phyloP scores from a whole-genome alignment of 2,888 invertebrate species.

The Drosophila kokeensis region DNA sequence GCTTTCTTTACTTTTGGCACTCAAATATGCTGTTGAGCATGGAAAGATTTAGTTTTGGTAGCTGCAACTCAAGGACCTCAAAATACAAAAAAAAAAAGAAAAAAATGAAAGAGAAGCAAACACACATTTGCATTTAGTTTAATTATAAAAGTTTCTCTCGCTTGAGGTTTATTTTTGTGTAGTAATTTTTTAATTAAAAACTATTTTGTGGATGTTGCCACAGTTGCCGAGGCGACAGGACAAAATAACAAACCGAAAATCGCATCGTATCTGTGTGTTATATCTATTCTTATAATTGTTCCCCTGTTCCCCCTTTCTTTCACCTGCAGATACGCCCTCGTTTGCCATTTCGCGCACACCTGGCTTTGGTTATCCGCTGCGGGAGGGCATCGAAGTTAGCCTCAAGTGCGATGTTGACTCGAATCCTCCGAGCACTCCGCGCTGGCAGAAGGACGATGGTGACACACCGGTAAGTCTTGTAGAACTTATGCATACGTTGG shows the following conservation, averaged over 20 bases:
- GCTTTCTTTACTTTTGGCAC: constrained; percentile 5
- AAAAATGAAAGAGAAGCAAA: constrained; percentile 9
- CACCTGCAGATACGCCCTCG: constrained; percentile 92
- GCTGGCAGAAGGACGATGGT: constrained; percentile 91
- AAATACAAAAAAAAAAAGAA: constrained; percentile 26
- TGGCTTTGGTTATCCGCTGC: constrained; percentile 95
- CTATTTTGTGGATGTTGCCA: constrained; percentile 72
- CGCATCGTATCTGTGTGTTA: constrained; percentile 42
- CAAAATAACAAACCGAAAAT: constrained; percentile 61
- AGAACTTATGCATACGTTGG: constrained; percentile 57
- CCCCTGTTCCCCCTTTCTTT: constrained; percentile 45
- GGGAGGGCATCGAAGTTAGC: constrained; percentile 95
- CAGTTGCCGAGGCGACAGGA: constrained; percentile 39
- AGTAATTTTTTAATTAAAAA: constrained; percentile 78
- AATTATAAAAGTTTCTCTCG: constrained; percentile 76
- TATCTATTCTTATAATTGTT: constrained; percentile 36
- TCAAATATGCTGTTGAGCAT: constrained; percentile 6
- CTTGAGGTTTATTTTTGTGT: constrained; percentile 51
- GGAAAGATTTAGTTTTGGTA: constrained; percentile 26
- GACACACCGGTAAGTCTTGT: constrained; percentile 86
- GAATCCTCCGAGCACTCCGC: constrained; percentile 93
- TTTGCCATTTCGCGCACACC: constrained; percentile 96
- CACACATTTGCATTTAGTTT: constrained; percentile 79
- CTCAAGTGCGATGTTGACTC: constrained; percentile 97
- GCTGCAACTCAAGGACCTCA: constrained; percentile 25